These are phyloP conservation scores for Pitta sordida DNA, from an alignment of 2,113 vertebrate species.

Conservation along the genomic window DNA sequence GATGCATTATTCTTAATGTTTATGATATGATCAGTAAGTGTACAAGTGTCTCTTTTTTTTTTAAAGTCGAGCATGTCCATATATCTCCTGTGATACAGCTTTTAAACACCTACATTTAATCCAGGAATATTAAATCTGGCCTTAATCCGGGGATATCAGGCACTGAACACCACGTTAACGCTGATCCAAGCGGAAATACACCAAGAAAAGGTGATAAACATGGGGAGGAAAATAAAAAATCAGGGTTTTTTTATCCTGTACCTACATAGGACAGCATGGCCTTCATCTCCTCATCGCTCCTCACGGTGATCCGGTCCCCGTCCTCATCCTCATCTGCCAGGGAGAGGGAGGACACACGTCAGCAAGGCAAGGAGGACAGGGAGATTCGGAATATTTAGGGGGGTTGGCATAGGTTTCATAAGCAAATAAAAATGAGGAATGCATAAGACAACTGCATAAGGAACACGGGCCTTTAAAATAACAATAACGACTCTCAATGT, in stretches of 20 bases:
- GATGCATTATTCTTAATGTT: constrained; percentile 95
- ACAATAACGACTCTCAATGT: background rate
- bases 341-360: background rate
- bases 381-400: background rate
- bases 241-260: constrained; percentile 8
- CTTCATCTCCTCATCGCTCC: constrained; percentile 98
- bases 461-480: background rate
- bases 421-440: background rate
- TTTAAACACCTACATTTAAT: background rate
- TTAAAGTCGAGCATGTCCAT: constrained; percentile 26
- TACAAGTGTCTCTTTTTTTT: constrained; percentile 63
- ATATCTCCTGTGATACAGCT: background rate
- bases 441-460: background rate
- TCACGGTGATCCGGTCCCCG: constrained; percentile 96
- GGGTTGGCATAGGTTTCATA: fast-evolving
- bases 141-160: background rate
- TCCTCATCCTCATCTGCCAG: constrained; percentile 95
- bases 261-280: constrained; percentile 98
- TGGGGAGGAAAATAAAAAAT: fast-evolving
- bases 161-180: background rate
- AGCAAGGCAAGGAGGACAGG: background rate
- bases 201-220: fast-evolving
- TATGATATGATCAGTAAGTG: constrained; percentile 92
- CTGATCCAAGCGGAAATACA: background rate
- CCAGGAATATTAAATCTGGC: background rate